Evolutionary conservation across 2,888 invertebrate genomes (phyloP), one percentile per base, ranked within the genome.

Genomic region (Ormyrus labotus): DNA sequence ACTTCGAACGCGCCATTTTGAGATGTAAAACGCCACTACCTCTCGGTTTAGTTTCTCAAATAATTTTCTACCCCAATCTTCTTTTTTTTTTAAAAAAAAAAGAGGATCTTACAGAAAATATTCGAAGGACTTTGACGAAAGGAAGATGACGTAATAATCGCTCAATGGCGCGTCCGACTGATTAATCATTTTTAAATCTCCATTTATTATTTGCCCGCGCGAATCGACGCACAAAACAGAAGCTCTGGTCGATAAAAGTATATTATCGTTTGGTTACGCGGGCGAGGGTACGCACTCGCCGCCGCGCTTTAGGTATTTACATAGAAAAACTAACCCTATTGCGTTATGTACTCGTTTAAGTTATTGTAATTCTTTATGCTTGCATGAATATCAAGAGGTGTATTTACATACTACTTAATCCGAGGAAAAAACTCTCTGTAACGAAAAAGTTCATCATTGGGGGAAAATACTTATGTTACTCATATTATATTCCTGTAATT

Each of bases 321-420:
- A 86, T 87, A 88, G 88, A 89, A 89, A 90, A 89, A 90, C 90
- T 90, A 90, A 90, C 86, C 89, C 90, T 90, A 90, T 88, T 88
- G 87, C 86, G 85, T 88, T 88, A 89, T 88, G 87, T 88, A 87
- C 86, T 87, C 85, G 86, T 88, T 88, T 87, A 88, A 87, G 86
- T 88, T 88, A 89, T 85, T 87, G 87, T 88, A 89, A 87, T 88
- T 88, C 88, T 88, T 87, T 86, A 88, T 87, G 87, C 87, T 88
- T 87, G 87, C 87, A 87, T 84, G 86, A 85, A 89, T 89, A 89
- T 89, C 87, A 87, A 82, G 87, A 82, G 87, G 88, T 88, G 88
- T 90, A 90, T 90, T 88, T 90, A 90, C 90, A 88, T 87, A 89
- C 89, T 89, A 89, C 87, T 87, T 88, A 89, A 88, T 89, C 87